phyloP scores from a whole-genome alignment of 2,888 invertebrate species.

The Myopa tessellatipennis region DNA sequence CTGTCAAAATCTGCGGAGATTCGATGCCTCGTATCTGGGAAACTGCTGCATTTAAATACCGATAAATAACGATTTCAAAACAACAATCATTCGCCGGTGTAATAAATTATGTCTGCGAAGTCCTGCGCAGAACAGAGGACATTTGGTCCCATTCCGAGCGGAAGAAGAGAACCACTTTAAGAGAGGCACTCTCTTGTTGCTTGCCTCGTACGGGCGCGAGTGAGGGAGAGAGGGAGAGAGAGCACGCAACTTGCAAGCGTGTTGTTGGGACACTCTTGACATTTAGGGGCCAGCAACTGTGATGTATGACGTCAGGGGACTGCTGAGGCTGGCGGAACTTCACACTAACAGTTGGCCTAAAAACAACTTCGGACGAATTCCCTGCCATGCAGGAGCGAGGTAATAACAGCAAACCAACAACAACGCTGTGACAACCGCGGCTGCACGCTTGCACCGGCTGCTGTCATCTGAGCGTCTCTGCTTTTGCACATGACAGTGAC shows the following conservation, averaged over 20 bases:
- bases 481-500: conserved; percentile 48
- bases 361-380: not conserved
- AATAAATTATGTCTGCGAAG: conserved; percentile 50
- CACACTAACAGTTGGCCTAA: not conserved
- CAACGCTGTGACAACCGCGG: conserved; percentile 4
- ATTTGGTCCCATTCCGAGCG: not conserved
- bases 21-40: not conserved
- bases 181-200: not conserved
- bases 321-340: conserved; percentile 7
- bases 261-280: not conserved
- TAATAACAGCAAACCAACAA: not conserved
- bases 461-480: conserved; percentile 20
- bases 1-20: not conserved
- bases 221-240: not conserved
- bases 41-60: not conserved
- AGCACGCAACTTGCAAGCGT: not conserved
- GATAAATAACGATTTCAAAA: conserved; percentile 20
- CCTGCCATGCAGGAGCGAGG: not conserved
- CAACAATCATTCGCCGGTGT: conserved; percentile 49
- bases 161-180: not conserved
- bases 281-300: conserved; percentile 1
- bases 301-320: conserved; percentile 29
- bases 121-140: conserved; percentile 38
- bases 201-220: not conserved
- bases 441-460: conserved; percentile 37